A percentile compares a stretch with the other conserved stretches of the same genome.
Evolutionary conservation across 2,888 invertebrate genomes (phyloP).

Genomic region (Hololepta plana): DNA sequence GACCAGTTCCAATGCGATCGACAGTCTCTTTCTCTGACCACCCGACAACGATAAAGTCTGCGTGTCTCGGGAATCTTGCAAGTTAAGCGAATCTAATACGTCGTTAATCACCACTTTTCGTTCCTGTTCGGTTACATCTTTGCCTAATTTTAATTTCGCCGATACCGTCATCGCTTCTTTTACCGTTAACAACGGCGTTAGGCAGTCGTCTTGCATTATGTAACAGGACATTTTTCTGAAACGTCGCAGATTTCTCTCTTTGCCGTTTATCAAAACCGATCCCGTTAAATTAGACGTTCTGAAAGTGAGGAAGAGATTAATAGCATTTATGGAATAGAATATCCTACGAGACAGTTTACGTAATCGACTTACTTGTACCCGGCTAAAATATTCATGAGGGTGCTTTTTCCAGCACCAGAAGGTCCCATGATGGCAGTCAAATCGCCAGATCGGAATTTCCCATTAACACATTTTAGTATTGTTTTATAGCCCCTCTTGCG

Average conservation of each 20-base stretch:
- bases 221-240: conserved; percentile 91
- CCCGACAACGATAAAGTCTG: conserved; percentile 70
- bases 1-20: conserved; percentile 82
- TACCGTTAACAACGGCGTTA: conserved; percentile 79
- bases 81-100: conserved; percentile 68
- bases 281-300: conserved; percentile 77
- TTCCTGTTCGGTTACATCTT: conserved; percentile 49
- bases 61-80: conserved; percentile 61
- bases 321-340: background rate
- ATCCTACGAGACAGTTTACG: background rate
- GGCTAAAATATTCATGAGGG: conserved; percentile 74
- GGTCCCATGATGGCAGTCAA: conserved; percentile 94
- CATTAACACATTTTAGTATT: conserved; percentile 73
- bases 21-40: conserved; percentile 78
- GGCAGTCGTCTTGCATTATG: conserved; percentile 89
- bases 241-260: conserved; percentile 65
- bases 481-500: conserved; percentile 67
- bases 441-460: conserved; percentile 78
- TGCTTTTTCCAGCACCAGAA: conserved; percentile 66
- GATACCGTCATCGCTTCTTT: conserved; percentile 87
- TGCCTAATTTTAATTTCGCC: conserved; percentile 80
- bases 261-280: conserved; percentile 72
- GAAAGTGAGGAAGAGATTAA: conserved; percentile 21
- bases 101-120: conserved; percentile 71
- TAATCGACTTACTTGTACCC: conserved; percentile 61